Evolutionary conservation across 2,888 invertebrate genomes (phyloP).

Genomic region (Drosophila birchii): DNA sequence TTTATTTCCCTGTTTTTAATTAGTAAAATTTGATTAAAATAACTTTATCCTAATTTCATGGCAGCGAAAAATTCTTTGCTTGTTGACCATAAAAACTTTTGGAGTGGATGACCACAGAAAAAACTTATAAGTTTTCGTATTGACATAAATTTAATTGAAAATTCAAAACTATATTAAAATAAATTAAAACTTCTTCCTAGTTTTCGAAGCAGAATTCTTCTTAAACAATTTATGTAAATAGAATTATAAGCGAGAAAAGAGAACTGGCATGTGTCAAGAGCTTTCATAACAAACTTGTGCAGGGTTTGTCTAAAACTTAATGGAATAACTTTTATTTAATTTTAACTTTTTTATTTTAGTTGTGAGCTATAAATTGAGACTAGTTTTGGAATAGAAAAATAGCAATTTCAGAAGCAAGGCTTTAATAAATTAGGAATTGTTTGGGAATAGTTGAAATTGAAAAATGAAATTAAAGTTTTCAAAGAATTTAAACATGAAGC

Average conservation of each 20-base stretch:
- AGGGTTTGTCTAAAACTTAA: not conserved
- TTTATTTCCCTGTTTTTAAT: not conserved
- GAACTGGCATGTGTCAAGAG: slow-evolving; percentile 4
- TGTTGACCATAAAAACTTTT: not conserved
- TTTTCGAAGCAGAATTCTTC: not conserved
- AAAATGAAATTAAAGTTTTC: no score
- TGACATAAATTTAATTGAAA: not conserved
- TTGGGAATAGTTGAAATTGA: no score
- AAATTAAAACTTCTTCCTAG: not conserved
- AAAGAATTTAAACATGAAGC: not conserved
- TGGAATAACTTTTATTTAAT: not conserved
- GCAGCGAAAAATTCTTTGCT: no score
- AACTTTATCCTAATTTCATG: not conserved
- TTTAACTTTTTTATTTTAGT: not conserved
- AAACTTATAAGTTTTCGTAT: not conserved
- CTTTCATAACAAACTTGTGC: not conserved
- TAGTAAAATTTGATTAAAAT: not conserved
- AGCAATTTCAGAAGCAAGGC: no score
- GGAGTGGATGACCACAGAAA: not conserved
- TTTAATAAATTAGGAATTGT: no score
- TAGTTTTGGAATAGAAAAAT: not conserved
- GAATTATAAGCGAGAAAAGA: not conserved
- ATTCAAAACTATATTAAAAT: not conserved
- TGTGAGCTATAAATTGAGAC: not conserved
- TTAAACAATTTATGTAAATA: not conserved